Evolutionary conservation across 1,140 invertebrate genomes (phyloP).

Genomic region (Caenorhabditis remanei): DNA sequence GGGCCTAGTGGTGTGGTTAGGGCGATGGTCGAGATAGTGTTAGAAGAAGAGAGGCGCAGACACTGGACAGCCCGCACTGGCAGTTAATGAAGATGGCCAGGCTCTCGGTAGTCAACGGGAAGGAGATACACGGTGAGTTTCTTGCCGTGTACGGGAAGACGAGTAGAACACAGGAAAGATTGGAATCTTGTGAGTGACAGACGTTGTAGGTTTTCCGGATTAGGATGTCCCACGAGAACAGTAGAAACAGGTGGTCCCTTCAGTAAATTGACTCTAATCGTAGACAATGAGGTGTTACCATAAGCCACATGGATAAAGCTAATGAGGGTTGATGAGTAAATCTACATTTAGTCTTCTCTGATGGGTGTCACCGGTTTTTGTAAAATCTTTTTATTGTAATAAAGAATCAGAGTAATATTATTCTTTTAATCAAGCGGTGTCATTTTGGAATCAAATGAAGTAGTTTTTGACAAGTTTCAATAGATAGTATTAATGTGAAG

Average conservation of each 20-base stretch:
- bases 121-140: constrained; percentile 46
- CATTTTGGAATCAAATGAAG: too few species aligned
- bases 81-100: constrained; percentile 47
- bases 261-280: not conserved
- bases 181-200: constrained; percentile 30
- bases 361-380: too few species aligned
- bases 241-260: constrained; percentile 18
- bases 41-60: not conserved
- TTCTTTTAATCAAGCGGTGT: too few species aligned
- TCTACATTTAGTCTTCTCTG: too few species aligned
- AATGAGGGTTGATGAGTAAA: not conserved
- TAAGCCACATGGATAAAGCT: not conserved
- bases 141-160: constrained; percentile 13
- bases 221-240: constrained; percentile 19
- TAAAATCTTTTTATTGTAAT: too few species aligned
- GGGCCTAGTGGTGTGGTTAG: constrained; percentile 45
- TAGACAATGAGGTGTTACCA: constrained; percentile 45
- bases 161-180: constrained; percentile 4
- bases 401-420: too few species aligned
- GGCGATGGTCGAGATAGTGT: constrained; percentile 7
- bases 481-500: too few species aligned
- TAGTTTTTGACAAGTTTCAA: too few species aligned
- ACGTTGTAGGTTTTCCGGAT: constrained; percentile 40
- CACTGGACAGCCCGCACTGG: not conserved
- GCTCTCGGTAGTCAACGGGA: constrained; percentile 44